Percentiles rank a stretch among this genome's conserved stretches.
Evolutionary conservation across 2,888 invertebrate genomes (phyloP).

Genomic region (Brenthis hecate): DNA sequence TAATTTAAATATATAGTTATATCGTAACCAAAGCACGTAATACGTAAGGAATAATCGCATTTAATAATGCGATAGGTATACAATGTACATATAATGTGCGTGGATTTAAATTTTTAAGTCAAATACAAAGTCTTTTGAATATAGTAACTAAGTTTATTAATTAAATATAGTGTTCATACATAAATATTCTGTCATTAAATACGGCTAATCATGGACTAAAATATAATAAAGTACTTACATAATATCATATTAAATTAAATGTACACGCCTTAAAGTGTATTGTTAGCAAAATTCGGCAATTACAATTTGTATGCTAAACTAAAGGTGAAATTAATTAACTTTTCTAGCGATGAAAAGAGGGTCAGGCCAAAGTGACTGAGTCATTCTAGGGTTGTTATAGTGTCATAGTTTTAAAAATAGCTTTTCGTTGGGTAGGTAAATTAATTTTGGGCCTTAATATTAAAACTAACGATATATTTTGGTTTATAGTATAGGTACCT

Average conservation of each 20-base stretch:
- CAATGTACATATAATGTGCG: background rate
- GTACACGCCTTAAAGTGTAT: background rate
- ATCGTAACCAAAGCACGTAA: conserved; percentile 18
- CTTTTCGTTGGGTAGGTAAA: too few species aligned
- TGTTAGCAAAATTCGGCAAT: conserved; percentile 13
- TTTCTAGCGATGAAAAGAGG: conserved; percentile 25
- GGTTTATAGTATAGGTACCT: too few species aligned
- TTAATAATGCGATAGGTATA: background rate
- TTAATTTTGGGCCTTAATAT: too few species aligned
- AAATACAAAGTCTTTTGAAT: too few species aligned
- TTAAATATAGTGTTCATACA: too few species aligned
- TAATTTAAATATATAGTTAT: background rate
- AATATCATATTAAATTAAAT: too few species aligned
- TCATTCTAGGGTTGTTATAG: conserved; percentile 21
- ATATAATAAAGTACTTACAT: too few species aligned
- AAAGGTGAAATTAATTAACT: conserved; percentile 36
- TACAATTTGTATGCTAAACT: conserved; percentile 21
- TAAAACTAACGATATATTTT: too few species aligned
- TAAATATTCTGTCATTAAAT: too few species aligned
- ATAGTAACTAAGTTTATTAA: too few species aligned
- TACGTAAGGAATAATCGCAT: conserved; percentile 6
- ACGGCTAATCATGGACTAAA: too few species aligned
- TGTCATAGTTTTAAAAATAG: background rate
- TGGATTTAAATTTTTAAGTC: too few species aligned
- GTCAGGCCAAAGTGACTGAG: conserved; percentile 21